These are phyloP conservation scores for Odontocolon sp. DNA, from an alignment of 2,888 invertebrate species.

Conservation along the genomic window DNA sequence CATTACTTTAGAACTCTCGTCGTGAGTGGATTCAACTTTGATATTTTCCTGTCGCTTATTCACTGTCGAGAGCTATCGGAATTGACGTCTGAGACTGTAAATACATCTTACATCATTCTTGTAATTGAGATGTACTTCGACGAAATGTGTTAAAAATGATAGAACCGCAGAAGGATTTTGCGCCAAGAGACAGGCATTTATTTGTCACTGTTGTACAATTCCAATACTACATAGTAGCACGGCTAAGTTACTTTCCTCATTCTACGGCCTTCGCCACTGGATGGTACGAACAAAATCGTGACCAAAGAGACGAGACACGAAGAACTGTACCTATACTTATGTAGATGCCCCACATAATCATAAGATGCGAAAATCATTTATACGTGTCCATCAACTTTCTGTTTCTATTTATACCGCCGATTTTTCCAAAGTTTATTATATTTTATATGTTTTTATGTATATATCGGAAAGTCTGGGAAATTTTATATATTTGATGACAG, in stretches of 20 bases:
- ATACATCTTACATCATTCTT: no score
- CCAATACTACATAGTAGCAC: neutral
- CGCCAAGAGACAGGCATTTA: no score
- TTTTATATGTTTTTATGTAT: neutral
- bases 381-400: neutral
- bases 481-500: no score
- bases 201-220: neutral
- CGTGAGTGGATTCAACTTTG: no score
- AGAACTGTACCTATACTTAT: neutral
- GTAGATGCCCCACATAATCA: slow-evolving; percentile 29
- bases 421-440: neutral
- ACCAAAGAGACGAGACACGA: slow-evolving; percentile 29
- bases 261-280: slow-evolving; percentile 9
- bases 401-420: neutral
- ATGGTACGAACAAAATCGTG: slow-evolving; percentile 39
- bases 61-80: no score
- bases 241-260: slow-evolving; percentile 7
- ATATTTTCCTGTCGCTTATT: no score
- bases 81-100: no score
- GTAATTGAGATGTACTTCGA: no score
- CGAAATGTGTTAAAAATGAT: no score
- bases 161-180: no score
- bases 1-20: no score
- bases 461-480: no score
- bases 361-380: slow-evolving; percentile 12